phyloP scores from a whole-genome alignment of 2,888 invertebrate genomes.

The Cremastobaeus sp. region DNA sequence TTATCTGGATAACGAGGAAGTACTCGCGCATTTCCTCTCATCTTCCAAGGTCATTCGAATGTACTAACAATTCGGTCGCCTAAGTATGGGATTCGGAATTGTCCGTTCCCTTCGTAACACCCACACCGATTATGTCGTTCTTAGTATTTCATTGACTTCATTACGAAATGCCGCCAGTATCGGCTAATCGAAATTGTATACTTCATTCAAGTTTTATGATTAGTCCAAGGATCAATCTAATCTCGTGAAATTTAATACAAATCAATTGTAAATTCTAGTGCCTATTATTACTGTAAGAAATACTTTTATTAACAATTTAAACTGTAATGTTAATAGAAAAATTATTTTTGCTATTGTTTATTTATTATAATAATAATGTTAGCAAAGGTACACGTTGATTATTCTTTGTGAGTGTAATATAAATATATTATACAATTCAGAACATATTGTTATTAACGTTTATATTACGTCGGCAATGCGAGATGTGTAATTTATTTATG shows the following conservation, averaged over 20 bases:
- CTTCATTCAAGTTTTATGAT: background rate
- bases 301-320: too few species aligned
- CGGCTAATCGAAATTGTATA: slow-evolving; percentile 22
- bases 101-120: slow-evolving; percentile 41
- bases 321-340: too few species aligned
- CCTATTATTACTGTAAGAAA: too few species aligned
- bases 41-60: slow-evolving; percentile 51
- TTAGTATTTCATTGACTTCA: slow-evolving; percentile 48
- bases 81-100: slow-evolving; percentile 33
- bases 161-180: slow-evolving; percentile 44
- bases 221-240: background rate
- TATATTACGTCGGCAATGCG: slow-evolving; percentile 2
- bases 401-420: background rate
- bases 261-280: too few species aligned
- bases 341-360: too few species aligned
- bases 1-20: slow-evolving; percentile 65
- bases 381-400: too few species aligned
- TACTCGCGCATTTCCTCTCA: slow-evolving; percentile 60
- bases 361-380: too few species aligned
- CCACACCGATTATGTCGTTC: slow-evolving; percentile 41
- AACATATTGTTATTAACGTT: too few species aligned
- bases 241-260: too few species aligned
- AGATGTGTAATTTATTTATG: slow-evolving; percentile 33
- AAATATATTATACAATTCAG: background rate
- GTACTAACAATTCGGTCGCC: slow-evolving; percentile 43